Percentiles rank a stretch among this genome's conserved stretches.
phyloP scores from a whole-genome alignment of 2,888 invertebrate genomes.

The Machimus rusticus region DNA sequence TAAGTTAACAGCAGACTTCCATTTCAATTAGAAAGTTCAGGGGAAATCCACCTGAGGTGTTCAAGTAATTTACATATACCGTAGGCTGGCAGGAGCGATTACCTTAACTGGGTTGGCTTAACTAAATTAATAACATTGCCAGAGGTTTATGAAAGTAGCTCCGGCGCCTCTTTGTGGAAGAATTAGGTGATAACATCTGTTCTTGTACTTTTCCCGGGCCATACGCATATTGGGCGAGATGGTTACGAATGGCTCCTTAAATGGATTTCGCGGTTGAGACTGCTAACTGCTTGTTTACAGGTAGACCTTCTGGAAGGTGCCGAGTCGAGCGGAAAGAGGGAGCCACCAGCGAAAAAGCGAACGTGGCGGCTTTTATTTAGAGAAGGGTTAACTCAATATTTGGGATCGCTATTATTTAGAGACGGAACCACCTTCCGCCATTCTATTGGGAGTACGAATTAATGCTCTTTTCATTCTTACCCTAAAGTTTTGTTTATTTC shows the following conservation, averaged over 20 bases:
- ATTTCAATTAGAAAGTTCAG: constrained; percentile 48
- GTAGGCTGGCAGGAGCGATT: constrained; percentile 37
- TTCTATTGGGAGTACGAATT: neutral
- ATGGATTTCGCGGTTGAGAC: constrained; percentile 17
- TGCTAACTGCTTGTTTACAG: constrained; percentile 19
- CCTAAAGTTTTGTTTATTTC: neutral
- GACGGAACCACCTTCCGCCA: neutral
- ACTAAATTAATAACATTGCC: constrained; percentile 46
- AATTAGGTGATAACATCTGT: constrained; percentile 43
- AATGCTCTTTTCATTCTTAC: neutral
- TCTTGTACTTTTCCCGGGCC: neutral
- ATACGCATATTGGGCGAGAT: neutral
- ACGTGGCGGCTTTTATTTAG: neutral
- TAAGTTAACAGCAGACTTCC: constrained; percentile 46
- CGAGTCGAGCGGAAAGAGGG: neutral
- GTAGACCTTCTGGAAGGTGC: neutral
- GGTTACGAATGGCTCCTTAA: constrained; percentile 34
- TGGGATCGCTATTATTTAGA: neutral
- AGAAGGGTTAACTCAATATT: neutral
- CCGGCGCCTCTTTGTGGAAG: constrained; percentile 11
- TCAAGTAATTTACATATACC: constrained; percentile 45
- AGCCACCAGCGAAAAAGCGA: neutral
- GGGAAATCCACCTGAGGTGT: constrained; percentile 46
- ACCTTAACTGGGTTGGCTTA: constrained; percentile 44
- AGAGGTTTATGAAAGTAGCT: constrained; percentile 41